Conservation (phyloP, 1,140 invertebrate species). For the Anoplophora glabripennis region DNA sequence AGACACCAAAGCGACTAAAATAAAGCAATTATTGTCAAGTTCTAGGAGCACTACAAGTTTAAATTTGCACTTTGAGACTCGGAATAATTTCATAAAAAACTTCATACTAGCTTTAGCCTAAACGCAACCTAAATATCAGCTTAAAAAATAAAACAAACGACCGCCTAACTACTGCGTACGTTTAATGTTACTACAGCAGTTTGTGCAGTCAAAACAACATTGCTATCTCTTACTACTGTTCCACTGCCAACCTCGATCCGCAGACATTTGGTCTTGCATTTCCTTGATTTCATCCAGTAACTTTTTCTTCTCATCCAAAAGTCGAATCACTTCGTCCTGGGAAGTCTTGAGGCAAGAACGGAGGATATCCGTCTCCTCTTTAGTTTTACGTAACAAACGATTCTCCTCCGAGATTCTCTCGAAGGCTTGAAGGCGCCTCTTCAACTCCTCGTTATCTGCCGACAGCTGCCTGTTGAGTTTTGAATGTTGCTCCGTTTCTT, state of each 20-base stretch:
- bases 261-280: slow-evolving; percentile 57
- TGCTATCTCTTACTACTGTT: slow-evolving; percentile 64
- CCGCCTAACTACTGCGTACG: slow-evolving; percentile 33
- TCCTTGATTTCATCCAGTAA: slow-evolving; percentile 64
- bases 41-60: slow-evolving; percentile 1
- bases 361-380: slow-evolving; percentile 62
- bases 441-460: slow-evolving; percentile 64
- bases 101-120: background rate
- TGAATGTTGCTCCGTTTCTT: slow-evolving; percentile 27
- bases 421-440: slow-evolving; percentile 56
- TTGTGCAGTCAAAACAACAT: slow-evolving; percentile 63
- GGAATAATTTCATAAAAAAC: too few species aligned
- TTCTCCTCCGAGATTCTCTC: slow-evolving; percentile 65
- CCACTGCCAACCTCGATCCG: slow-evolving; percentile 50
- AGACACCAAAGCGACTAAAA: background rate
- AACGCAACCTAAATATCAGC: background rate
- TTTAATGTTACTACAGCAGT: slow-evolving; percentile 53
- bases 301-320: slow-evolving; percentile 71
- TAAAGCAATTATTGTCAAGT: background rate
- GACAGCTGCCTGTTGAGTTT: slow-evolving; percentile 46
- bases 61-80: too few species aligned
- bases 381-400: slow-evolving; percentile 55
- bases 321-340: slow-evolving; percentile 64
- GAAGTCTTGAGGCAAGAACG: slow-evolving; percentile 60
- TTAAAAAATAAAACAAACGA: slow-evolving; percentile 1